Base-by-base conservation (phyloP, 2,113 vertebrate species). In the Phocoena sinus region DNA sequence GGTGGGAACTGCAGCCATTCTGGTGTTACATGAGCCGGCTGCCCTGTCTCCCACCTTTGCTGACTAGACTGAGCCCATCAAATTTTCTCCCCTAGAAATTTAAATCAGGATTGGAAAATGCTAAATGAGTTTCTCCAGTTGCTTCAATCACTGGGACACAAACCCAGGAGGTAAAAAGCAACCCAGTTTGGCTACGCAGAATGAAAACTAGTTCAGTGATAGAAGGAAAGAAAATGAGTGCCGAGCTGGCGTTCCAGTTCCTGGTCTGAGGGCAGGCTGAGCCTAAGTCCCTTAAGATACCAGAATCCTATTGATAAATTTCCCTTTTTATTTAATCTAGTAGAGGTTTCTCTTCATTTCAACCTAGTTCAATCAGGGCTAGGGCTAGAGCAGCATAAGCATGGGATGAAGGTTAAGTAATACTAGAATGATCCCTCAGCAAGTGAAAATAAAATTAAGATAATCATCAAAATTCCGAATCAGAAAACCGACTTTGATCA, bases 381-480 rank as follows among this genome's bases (percentile, higher is more conserved):
- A n/a, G 44, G 23, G 56, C 65, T 53, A 31, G 3, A 65, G 47
- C 28, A 31, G 41, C 14, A 21, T 11, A 63, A 8, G 8, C 13
- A 23, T 53, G 65, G 31, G 33, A 56, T 3, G 31, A 77, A 38
- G 18, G 7, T 33, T 85, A 83, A 84, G 38, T 56, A 68, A 86
- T 31, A 56, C 3, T 28, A 62, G 31, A 92, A 25, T 13, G 41
- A 74, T 60, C 73, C 31, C 84, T 96, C 41, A 44, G 26, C 47
- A 71, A 89, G 63, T 70, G 28, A 83, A 96, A 93, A 82, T 18
- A 63, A 87, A 92, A 70, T 81, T 47, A 58, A 94, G 92, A 65
- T 71, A 76, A 92, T 53, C 74, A 90, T 81, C 84, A 81, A 94
- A 94, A 94, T 58, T 87, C 89, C 84, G 53, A 94, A 25, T 62